phyloP scores from a whole-genome alignment of 2,113 vertebrate species.

The Steatornis caripensis region DNA sequence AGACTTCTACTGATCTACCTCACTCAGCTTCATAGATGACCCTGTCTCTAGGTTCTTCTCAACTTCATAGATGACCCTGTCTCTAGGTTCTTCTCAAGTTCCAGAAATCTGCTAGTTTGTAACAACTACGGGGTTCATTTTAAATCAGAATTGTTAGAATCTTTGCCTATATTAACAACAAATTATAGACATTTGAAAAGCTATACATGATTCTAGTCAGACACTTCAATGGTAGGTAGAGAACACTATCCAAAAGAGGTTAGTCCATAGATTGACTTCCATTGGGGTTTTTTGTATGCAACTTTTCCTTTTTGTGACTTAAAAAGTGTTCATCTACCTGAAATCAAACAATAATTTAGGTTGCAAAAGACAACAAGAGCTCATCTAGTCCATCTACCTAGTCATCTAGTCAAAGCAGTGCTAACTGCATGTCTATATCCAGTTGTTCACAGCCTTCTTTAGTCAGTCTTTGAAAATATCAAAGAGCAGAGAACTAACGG shows the following conservation, averaged over 20 bases:
- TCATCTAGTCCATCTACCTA: not conserved
- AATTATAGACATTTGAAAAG: not conserved
- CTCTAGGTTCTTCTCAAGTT: not conserved
- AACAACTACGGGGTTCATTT: not conserved
- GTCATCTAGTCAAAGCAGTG: not conserved
- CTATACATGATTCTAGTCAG: not conserved
- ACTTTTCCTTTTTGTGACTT: not conserved
- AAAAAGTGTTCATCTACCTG: not conserved
- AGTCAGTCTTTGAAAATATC: not conserved
- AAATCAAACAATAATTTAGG: not conserved
- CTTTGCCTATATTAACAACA: not conserved
- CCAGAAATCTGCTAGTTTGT: not conserved
- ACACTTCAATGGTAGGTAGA: not conserved
- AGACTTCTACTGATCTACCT: not conserved
- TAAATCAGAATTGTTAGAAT: not conserved
- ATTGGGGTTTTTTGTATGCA: not conserved
- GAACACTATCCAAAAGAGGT: not conserved
- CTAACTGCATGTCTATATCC: not conserved
- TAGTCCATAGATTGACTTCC: not conserved
- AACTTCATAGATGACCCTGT: not conserved
- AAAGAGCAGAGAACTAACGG: not conserved
- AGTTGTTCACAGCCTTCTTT: not conserved
- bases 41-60: fast-evolving
- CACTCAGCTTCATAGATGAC: not conserved
- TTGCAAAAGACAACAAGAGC: not conserved